Conservation (phyloP, 2,113 vertebrate genomes). For the Pica pica region DNA sequence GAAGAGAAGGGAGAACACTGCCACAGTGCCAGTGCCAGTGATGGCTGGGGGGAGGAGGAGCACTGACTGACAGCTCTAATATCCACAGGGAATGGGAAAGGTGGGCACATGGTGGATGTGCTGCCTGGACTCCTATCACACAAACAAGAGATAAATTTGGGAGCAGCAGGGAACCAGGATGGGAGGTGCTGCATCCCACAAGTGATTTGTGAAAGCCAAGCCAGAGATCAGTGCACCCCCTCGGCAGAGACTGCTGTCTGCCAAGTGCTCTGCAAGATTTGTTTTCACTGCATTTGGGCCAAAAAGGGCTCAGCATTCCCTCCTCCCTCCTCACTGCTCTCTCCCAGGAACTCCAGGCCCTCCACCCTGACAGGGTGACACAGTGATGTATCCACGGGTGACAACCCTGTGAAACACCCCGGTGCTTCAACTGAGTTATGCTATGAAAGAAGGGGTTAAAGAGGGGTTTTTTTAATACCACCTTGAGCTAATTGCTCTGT, state of each 20-base stretch:
- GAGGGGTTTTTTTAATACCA: background rate
- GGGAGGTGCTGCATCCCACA: background rate
- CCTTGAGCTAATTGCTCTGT: background rate
- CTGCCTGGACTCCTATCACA: background rate
- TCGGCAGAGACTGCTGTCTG: background rate
- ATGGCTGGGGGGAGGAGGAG: background rate
- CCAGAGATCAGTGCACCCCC: background rate
- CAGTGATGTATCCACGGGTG: fast-evolving
- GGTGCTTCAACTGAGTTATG: fast-evolving
- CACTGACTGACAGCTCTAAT: background rate
- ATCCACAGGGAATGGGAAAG: background rate
- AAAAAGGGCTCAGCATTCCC: background rate
- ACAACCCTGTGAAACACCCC: background rate
- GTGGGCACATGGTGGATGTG: background rate
- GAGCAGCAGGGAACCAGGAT: background rate
- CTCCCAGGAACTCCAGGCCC: fast-evolving
- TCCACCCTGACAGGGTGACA: fast-evolving
- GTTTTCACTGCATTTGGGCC: background rate
- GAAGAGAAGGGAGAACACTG: background rate
- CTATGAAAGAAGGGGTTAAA: background rate
- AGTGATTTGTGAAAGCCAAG: background rate
- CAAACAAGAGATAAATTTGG: background rate
- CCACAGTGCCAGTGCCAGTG: background rate
- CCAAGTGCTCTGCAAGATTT: background rate
- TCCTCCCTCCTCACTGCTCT: background rate